Base-by-base conservation (phyloP, 2,113 vertebrate species). In the Melanocharis versteri region DNA sequence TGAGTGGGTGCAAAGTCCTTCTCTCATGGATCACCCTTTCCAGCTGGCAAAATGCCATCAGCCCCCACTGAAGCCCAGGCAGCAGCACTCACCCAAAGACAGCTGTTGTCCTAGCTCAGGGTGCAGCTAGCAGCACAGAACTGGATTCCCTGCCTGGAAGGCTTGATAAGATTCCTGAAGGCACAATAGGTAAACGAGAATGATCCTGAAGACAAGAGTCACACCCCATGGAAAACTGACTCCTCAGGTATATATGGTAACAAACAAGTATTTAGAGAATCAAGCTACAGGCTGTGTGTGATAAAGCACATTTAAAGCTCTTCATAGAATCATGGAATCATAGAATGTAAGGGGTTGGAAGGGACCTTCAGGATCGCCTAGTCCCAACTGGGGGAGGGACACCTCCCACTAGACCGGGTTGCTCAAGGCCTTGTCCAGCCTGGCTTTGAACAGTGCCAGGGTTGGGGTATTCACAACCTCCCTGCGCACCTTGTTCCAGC, bases 151-250 rank as follows among this genome's bases (percentile, higher is more conserved):
- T 37, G 26, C 11, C 57, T 50, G 27, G 27, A 77, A 42, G 50
- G 45, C 23, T 77, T 23, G 47, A 37, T 1, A 4, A 84, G 33
- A 37, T 54, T 77, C 53, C 39, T 1, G 7, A 61, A 15, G 14
- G 20, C 20, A 40, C 8, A 60, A 23, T 0, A n/a, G 0, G 0
- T 22, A 39, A 54, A 57, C 0, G 2, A 33, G 31, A 69, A 7
- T 9, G 16, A 54, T n/a, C 9, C 19, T 15, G 18, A 28, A 4
- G 26, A 62, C 27, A 8, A 20, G 18, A 27, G 22, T n/a, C 26
- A 14, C 19, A 39, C 2, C 7, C 14, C 11, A 22, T 0, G 14
- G 62, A 48, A 71, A 53, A 44, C 3, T 2, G 45, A 28, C 30
- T 20, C 17, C 37, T 54, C 31, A 21, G 17, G 10, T 10, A 62